Conservation (phyloP, 2,113 vertebrate species). For the Seriola aureovittata region DNA sequence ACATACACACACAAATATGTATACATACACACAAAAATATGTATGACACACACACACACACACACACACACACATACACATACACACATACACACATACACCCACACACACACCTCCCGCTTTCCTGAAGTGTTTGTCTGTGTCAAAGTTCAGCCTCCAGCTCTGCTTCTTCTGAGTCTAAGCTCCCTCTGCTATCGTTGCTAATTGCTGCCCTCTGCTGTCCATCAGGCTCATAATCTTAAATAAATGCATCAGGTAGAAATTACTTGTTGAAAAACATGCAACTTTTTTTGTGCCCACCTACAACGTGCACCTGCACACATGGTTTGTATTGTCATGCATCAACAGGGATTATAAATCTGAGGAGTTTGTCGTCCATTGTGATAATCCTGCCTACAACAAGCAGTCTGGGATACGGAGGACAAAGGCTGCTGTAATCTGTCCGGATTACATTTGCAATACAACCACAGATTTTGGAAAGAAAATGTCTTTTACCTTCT, state of each 20-base stretch:
- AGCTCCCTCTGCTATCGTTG: neutral
- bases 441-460: neutral
- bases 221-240: neutral
- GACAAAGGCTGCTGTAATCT: constrained; percentile 8
- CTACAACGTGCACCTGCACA: neutral
- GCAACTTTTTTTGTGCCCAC: too few species aligned
- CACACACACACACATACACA: too few species aligned
- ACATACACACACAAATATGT: too few species aligned
- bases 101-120: too few species aligned
- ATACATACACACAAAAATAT: too few species aligned
- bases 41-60: too few species aligned
- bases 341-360: constrained; percentile 23
- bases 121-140: constrained; percentile 8
- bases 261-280: neutral
- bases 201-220: constrained; percentile 76
- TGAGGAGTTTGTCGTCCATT: neutral
- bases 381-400: constrained; percentile 34
- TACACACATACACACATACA: too few species aligned
- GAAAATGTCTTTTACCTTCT: neutral
- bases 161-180: neutral
- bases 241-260: fast-evolving
- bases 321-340: neutral
- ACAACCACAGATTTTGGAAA: neutral
- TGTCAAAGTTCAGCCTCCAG: constrained; percentile 38
- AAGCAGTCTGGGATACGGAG: neutral